Conservation (phyloP, 2,888 invertebrate genomes). For the Dascillus cervinus region DNA sequence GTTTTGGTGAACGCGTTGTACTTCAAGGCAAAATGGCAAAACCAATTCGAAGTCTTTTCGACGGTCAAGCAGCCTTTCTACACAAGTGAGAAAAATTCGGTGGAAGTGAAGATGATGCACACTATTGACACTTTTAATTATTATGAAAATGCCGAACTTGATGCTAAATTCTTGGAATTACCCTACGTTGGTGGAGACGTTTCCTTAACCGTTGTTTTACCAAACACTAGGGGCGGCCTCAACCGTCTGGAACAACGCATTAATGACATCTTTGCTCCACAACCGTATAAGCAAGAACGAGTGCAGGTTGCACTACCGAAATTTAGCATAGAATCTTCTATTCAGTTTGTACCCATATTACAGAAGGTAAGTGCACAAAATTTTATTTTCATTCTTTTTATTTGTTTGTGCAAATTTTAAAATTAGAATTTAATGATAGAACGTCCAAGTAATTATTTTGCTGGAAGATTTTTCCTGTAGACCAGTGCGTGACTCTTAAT, state of each 20-base stretch:
- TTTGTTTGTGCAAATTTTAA: constrained; percentile 4
- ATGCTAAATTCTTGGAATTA: constrained; percentile 31
- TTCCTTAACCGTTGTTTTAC: constrained; percentile 21
- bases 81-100: constrained; percentile 15
- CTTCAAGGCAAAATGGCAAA: constrained; percentile 31
- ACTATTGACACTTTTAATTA: constrained; percentile 24
- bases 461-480: too few species aligned
- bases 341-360: constrained; percentile 48
- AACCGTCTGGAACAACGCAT: constrained; percentile 12
- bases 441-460: not conserved
- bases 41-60: constrained; percentile 14
- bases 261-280: constrained; percentile 12
- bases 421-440: not conserved
- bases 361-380: constrained; percentile 44
- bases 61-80: constrained; percentile 25
- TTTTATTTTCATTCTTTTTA: not conserved
- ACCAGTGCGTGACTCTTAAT: too few species aligned
- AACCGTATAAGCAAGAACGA: constrained; percentile 7
- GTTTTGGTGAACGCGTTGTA: constrained; percentile 35
- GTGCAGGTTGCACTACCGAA: constrained; percentile 20
- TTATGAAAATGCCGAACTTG: constrained; percentile 24
- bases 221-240: constrained; percentile 16
- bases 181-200: constrained; percentile 22
- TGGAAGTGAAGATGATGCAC: constrained; percentile 30
- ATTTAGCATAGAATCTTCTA: constrained; percentile 19